Conservation (phyloP, 2,113 vertebrate genomes). For the Seriola dumerili region DNA sequence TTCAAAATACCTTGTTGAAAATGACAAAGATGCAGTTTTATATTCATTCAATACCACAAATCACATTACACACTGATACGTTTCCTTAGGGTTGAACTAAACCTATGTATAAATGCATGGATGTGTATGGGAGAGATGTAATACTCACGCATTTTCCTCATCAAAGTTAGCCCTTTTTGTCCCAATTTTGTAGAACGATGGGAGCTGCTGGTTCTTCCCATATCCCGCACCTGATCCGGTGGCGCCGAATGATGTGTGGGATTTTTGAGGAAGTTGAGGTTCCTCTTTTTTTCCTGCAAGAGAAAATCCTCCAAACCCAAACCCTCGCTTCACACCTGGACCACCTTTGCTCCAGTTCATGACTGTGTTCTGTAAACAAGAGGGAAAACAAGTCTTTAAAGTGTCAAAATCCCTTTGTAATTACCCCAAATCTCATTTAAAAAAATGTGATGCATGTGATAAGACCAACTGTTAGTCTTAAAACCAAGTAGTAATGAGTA, state of each 20-base stretch:
- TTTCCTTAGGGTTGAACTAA: background rate
- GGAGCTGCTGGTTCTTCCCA: constrained; percentile 92
- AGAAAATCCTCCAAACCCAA: constrained; percentile 97
- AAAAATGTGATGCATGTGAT: background rate
- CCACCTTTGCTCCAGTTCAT: constrained; percentile 99
- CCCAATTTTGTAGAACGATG: constrained; percentile 99
- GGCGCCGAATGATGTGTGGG: constrained; percentile 90
- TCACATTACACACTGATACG: background rate
- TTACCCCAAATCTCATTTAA: background rate
- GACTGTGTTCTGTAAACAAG: constrained; percentile 55
- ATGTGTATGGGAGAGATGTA: background rate
- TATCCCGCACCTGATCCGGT: constrained; percentile 87
- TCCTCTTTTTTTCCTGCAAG: constrained; percentile 96
- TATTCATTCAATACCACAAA: background rate
- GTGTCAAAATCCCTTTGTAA: background rate
- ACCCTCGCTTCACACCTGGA: constrained; percentile 94
- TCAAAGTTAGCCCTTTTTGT: constrained; percentile 97
- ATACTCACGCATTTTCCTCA: constrained; percentile 94
- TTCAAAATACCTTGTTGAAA: constrained; percentile 93
- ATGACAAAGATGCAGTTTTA: background rate
- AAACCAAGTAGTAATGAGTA: background rate
- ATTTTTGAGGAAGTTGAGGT: constrained; percentile 85
- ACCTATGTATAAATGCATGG: background rate
- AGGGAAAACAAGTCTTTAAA: background rate
- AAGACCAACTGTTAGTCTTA: no score